phyloP scores from a whole-genome alignment of 2,888 invertebrate species.

The Eupithecia centaureata region DNA sequence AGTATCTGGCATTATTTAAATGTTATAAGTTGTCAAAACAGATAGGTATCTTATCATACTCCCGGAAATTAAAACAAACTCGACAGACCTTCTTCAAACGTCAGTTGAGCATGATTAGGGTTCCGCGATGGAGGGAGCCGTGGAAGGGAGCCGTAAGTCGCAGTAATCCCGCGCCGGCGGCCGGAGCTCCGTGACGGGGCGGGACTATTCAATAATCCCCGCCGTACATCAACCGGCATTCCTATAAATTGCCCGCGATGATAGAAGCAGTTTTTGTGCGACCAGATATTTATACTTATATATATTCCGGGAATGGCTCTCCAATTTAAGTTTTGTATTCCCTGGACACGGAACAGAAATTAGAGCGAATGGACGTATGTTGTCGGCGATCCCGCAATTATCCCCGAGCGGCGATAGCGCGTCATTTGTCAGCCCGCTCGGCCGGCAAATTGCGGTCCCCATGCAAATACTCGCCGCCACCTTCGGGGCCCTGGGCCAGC shows the following conservation, averaged over 20 bases:
- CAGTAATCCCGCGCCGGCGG: conserved; percentile 25
- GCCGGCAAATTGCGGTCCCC: conserved; percentile 20
- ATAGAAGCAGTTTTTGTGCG: conserved; percentile 4
- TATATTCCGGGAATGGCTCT: conserved; percentile 9
- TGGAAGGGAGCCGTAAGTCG: conserved; percentile 9
- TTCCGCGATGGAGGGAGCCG: background rate
- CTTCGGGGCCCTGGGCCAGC: background rate
- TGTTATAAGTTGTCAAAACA: too few relatives aligned
- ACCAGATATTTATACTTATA: too few relatives aligned
- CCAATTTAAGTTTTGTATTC: conserved; percentile 16
- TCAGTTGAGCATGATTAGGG: conserved; percentile 8
- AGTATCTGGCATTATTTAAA: background rate
- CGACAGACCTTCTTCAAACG: conserved; percentile 2
- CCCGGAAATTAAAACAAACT: conserved; percentile 4
- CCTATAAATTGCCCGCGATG: conserved; percentile 13
- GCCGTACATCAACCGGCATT: conserved; percentile 27
- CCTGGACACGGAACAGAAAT: conserved; percentile 19
- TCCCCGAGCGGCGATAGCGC: conserved; percentile 13
- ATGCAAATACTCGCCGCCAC: conserved; percentile 16
- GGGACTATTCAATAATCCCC: conserved; percentile 12
- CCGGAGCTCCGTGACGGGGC: conserved; percentile 6
- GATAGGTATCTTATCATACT: background rate
- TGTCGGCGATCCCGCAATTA: conserved; percentile 22
- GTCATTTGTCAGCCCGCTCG: conserved; percentile 18
- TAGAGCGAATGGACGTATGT: conserved; percentile 19